phyloP scores from a whole-genome alignment of 2,888 invertebrate genomes.

The Acronicta alni region DNA sequence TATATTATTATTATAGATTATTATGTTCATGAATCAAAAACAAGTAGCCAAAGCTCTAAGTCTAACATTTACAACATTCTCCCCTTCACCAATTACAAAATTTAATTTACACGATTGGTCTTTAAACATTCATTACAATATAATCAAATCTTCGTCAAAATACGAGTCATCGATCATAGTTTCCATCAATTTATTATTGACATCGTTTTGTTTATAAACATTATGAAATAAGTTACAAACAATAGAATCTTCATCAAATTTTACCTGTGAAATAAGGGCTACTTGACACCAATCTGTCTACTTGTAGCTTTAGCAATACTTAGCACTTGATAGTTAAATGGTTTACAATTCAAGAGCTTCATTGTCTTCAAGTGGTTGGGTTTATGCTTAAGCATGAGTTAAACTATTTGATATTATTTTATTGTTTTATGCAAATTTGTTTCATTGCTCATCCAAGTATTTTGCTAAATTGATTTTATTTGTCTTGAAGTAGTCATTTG shows the following conservation, averaged over 20 bases:
- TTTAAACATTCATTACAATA: constrained; percentile 22
- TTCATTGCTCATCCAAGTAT: neutral
- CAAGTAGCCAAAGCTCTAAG: constrained; percentile 6
- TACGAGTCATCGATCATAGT: constrained; percentile 23
- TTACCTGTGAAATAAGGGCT: constrained; percentile 33
- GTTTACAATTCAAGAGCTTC: constrained; percentile 28
- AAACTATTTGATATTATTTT: constrained; percentile 2
- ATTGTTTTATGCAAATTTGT: constrained; percentile 2
- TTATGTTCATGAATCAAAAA: too few relatives aligned
- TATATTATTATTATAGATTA: too few relatives aligned
- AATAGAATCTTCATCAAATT: constrained; percentile 39
- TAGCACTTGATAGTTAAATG: constrained; percentile 25
- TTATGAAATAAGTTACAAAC: constrained; percentile 47
- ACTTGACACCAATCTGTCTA: constrained; percentile 52
- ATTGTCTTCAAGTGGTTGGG: constrained; percentile 20
- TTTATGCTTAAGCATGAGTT: neutral
- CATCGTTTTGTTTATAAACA: constrained; percentile 30
- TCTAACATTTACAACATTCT: constrained; percentile 21
- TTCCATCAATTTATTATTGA: constrained; percentile 31
- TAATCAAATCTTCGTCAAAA: constrained; percentile 20
- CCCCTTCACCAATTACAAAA: constrained; percentile 44
- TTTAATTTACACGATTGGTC: constrained; percentile 25
- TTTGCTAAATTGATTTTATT: neutral
- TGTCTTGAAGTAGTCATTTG: too few relatives aligned
- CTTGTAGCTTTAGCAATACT: constrained; percentile 22